Percentiles rank a stretch among this genome's conserved stretches.
Evolutionary conservation across 1,140 invertebrate genomes (phyloP).

Genomic region (Araneus ventricosus): DNA sequence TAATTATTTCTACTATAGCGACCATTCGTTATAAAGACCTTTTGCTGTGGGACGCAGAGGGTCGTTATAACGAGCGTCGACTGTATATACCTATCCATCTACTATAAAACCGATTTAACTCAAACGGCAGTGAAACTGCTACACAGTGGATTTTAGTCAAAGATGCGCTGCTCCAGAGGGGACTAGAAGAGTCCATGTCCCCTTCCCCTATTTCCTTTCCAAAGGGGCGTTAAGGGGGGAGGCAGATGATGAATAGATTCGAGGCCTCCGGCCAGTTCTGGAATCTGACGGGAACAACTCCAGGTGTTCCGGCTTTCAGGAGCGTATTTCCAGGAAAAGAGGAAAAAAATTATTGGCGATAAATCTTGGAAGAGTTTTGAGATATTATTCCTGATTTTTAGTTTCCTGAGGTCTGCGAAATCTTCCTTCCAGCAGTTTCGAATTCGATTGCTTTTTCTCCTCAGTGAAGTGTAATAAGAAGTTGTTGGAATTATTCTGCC

Average conservation of each 20-base stretch:
- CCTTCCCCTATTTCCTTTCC: too few species aligned
- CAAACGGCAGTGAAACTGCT: neutral
- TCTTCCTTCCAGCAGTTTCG: neutral
- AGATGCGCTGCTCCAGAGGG: neutral
- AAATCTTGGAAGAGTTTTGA: constrained; percentile 11
- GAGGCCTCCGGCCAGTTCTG: constrained; percentile 26
- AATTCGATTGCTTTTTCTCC: neutral
- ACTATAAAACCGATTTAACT: too few species aligned
- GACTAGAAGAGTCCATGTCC: neutral
- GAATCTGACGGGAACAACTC: constrained; percentile 44
- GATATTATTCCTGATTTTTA: constrained; percentile 18
- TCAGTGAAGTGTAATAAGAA: neutral
- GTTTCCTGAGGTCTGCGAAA: neutral
- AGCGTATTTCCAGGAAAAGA: neutral
- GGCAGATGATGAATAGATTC: constrained; percentile 20
- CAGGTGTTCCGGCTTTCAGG: constrained; percentile 17
- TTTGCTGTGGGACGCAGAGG: too few species aligned
- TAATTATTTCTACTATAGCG: too few species aligned
- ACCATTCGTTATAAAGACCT: too few species aligned
- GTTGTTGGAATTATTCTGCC: neutral
- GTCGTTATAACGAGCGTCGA: too few species aligned
- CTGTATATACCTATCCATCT: too few species aligned
- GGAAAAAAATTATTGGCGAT: neutral
- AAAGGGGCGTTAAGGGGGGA: neutral
- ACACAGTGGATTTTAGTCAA: neutral